These are phyloP conservation scores for Crossaster papposus DNA, from an alignment of 53 echinoderm and acorn worm species.

Conservation along the genomic window DNA sequence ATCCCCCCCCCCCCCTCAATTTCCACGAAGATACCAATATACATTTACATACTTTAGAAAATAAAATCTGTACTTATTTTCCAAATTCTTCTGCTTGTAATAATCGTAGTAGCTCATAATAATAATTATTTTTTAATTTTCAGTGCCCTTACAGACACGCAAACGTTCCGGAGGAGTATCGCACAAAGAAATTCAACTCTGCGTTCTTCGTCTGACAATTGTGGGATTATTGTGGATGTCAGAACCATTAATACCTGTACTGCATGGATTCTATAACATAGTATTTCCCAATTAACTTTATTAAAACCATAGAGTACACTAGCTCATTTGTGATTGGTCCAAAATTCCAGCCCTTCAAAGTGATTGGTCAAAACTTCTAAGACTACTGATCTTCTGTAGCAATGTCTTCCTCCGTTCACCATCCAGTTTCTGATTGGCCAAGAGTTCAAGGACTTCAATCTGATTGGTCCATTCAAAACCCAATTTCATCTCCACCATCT, in stretches of 20 bases:
- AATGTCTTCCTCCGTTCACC: conserved; percentile 47
- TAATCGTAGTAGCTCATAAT: neutral
- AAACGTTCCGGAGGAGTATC: conserved; percentile 43
- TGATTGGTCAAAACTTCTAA: neutral
- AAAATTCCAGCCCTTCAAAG: no score
- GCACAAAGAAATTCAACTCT: conserved; percentile 57
- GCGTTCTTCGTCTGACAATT: conserved; percentile 36
- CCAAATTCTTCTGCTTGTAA: no score
- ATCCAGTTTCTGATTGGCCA: conserved; percentile 41
- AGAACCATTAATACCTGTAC: neutral
- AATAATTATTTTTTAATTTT: neutral
- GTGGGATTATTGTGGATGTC: neutral
- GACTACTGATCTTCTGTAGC: conserved; percentile 41
- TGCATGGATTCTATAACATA: no score
- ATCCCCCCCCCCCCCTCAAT: no score
- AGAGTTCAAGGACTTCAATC: conserved; percentile 11
- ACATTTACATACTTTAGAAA: no score
- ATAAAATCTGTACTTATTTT: no score
- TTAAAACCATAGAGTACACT: no score
- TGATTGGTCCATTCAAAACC: conserved; percentile 51
- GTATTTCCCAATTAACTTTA: no score
- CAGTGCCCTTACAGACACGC: conserved; percentile 63
- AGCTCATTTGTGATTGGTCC: no score
- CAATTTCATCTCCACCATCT: conserved; percentile 37
- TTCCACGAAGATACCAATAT: no score